Evolutionary conservation across 1,140 invertebrate genomes (phyloP).

Genomic region (Zaprionus taronus): DNA sequence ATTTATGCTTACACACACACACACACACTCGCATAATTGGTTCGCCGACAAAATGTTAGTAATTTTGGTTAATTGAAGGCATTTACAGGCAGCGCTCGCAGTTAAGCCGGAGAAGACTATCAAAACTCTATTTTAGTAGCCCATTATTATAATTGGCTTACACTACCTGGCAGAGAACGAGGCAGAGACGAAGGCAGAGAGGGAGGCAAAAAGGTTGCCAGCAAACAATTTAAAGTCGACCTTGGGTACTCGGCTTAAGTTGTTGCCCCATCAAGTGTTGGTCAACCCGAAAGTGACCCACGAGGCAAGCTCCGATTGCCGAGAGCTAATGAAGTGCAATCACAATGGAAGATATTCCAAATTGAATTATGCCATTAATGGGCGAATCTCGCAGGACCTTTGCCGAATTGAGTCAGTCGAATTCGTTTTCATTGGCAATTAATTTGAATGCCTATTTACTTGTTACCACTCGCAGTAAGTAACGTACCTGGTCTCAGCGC

Average conservation of each 20-base stretch:
- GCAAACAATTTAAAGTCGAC: not conserved
- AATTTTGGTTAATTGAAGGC: slow-evolving; percentile 32
- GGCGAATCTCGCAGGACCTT: not conserved
- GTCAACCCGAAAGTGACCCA: not conserved
- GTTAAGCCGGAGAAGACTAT: not conserved
- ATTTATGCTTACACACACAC: slow-evolving; percentile 11
- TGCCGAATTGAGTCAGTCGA: not conserved
- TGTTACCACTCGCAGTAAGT: not conserved
- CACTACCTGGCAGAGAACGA: not conserved
- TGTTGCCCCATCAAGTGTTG: not conserved
- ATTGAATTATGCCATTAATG: slow-evolving; percentile 10
- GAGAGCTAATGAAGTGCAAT: not conserved
- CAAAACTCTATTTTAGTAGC: slow-evolving; percentile 28
- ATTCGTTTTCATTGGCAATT: slow-evolving; percentile 13
- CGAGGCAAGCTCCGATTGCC: not conserved
- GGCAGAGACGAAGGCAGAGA: not conserved
- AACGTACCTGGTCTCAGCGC: not conserved
- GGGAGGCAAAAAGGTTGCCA: not conserved
- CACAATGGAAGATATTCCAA: not conserved
- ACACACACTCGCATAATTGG: too few species aligned
- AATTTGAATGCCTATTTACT: slow-evolving; percentile 18
- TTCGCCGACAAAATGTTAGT: slow-evolving; percentile 16
- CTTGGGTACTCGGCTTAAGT: not conserved
- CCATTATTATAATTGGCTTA: slow-evolving; percentile 37
- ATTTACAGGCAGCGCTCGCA: not conserved